Base-by-base conservation (phyloP, 2,797 vertebrate genomes). In the Urocyon cinereoargenteus region DNA sequence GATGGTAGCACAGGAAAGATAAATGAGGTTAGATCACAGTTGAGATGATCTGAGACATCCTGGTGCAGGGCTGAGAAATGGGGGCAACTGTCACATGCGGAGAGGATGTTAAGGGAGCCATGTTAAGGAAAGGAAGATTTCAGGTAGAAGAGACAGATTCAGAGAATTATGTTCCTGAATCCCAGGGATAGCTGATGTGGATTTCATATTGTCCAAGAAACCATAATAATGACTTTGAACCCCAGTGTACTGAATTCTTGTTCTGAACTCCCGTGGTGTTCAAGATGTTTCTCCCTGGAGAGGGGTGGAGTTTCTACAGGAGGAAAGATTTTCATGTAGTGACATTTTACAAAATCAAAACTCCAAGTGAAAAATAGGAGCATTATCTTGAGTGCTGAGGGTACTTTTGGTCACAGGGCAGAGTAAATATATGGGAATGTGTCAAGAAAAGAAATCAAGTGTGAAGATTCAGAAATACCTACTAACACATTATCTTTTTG, bases 391-490 rank as follows among this genome's bases (percentile, higher is more conserved):
- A 93, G 36, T 3, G 22, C 26, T 68, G 21, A 81, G 9, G 26
- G n/a, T 64, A 57, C 77, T 95, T 9, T 53, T 57, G n/a, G 10
- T 68, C 10, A 79, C 19, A 79, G 19, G 53, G 24, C 16, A 70
- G 15, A 91, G 10, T 59, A 95, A 91, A 91, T 62, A 10, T 22
- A 13, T 12, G 14, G 16, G 3, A 68, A 85, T 55, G 2, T 82
- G 34, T 40, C 34, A 82, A 90, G 18, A 51, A 75, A 83, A 68
- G 15, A 72, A 64, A 72, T 6, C 4, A 86, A 53, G 9, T 22
- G 14, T 91, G 66, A 94, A 64, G 19, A 73, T 26, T 19, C 24
- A 90, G 28, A 90, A 85, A 93, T 22, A n/a, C 55, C 49, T 79
- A 61, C 6, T 70, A 85, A 92, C 22, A 55, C 49, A 73, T 28